These are phyloP conservation scores for Acleris sparsana DNA, from an alignment of 2,888 invertebrate species.

Conservation along the genomic window DNA sequence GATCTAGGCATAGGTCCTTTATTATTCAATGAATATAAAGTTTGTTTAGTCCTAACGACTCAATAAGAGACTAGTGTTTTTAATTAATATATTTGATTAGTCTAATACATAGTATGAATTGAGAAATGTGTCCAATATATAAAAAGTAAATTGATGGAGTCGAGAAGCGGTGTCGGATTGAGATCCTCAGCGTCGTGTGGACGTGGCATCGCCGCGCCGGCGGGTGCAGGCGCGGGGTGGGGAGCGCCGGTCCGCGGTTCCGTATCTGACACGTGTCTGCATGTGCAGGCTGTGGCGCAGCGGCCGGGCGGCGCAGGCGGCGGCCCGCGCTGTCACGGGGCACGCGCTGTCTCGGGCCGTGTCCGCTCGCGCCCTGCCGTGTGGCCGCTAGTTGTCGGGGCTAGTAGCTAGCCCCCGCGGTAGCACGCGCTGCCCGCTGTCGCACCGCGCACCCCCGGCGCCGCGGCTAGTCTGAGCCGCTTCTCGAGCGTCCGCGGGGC, in stretches of 20 bases:
- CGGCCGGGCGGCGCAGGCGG: slow-evolving; percentile 65
- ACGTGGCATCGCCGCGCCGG: slow-evolving; percentile 34
- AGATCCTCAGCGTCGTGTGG: slow-evolving; percentile 48
- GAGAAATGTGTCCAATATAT: slow-evolving; percentile 1
- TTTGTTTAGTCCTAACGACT: slow-evolving; percentile 10
- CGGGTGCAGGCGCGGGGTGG: slow-evolving; percentile 43
- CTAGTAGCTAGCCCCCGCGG: slow-evolving; percentile 55
- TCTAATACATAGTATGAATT: not conserved
- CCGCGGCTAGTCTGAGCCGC: slow-evolving; percentile 78
- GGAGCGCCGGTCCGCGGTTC: slow-evolving; percentile 40
- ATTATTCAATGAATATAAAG: slow-evolving; percentile 18
- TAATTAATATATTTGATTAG: not conserved
- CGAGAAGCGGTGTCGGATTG: slow-evolving; percentile 74
- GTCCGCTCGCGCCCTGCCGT: slow-evolving; percentile 55
- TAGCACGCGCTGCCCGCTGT: slow-evolving; percentile 24
- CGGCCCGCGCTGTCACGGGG: slow-evolving; percentile 57
- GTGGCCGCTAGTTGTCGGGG: slow-evolving; percentile 69
- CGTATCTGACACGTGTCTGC: slow-evolving; percentile 70
- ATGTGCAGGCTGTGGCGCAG: slow-evolving; percentile 79
- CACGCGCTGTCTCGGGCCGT: slow-evolving; percentile 58
- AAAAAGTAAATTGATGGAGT: slow-evolving; percentile 42
- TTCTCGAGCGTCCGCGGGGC: slow-evolving; percentile 63
- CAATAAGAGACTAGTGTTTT: slow-evolving; percentile 9
- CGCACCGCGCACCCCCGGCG: slow-evolving; percentile 48
- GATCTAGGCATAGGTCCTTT: slow-evolving; percentile 35